Evolutionary conservation across 2,797 vertebrate species (phyloP).

Genomic region (Spatula clypeata): DNA sequence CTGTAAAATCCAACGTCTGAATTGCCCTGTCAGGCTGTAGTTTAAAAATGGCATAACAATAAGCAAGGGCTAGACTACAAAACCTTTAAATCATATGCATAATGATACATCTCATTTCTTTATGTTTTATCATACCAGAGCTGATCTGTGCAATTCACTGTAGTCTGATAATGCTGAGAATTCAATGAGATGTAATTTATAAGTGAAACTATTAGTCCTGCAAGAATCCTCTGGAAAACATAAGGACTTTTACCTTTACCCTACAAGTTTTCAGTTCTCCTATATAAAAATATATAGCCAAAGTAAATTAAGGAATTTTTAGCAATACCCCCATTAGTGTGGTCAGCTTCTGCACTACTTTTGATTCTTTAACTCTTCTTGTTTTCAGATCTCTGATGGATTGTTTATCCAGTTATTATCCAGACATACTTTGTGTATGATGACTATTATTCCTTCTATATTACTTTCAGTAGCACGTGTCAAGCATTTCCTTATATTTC

Average conservation of each 20-base stretch:
- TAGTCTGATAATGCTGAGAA: background rate
- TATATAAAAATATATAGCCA: accelerated
- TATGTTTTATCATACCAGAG: background rate
- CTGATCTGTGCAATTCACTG: background rate
- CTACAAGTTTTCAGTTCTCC: background rate
- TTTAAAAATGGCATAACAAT: background rate
- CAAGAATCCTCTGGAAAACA: background rate
- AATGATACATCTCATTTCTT: background rate
- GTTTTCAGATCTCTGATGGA: background rate
- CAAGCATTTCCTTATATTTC: background rate
- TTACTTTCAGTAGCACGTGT: conserved; percentile 1
- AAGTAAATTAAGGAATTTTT: background rate
- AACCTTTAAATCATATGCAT: background rate
- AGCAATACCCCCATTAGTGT: background rate
- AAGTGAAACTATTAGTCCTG: background rate
- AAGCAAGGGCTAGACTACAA: background rate
- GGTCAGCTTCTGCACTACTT: background rate
- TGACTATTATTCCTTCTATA: background rate
- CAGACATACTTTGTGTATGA: background rate
- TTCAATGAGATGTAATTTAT: background rate
- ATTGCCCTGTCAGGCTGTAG: background rate
- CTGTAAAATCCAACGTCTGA: background rate
- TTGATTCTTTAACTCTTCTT: background rate
- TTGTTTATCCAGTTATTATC: background rate
- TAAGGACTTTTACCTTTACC: background rate